Conservation (phyloP, 2,113 vertebrate genomes). For the Cyphotilapia sp. region DNA sequence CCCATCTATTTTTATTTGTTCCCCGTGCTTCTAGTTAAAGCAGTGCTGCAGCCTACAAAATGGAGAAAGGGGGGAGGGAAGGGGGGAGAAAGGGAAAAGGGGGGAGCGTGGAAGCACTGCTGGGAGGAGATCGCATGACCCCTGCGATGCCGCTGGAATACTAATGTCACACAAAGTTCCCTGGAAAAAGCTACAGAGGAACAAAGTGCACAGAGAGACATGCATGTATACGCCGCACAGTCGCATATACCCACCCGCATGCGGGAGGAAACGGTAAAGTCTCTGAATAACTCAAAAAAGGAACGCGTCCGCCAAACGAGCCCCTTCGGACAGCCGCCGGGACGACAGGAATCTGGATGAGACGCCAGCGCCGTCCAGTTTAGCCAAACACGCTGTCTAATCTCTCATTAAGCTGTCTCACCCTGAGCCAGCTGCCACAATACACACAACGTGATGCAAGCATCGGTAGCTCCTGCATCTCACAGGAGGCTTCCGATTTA, state of each 20-base stretch:
- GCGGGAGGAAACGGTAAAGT: not conserved
- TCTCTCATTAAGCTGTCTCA: not conserved
- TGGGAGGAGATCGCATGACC: conserved; percentile 52
- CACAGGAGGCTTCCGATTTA: not conserved
- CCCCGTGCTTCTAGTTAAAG: conserved; percentile 54
- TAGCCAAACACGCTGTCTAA: not conserved
- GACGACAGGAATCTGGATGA: conserved; percentile 3
- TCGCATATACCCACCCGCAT: no score
- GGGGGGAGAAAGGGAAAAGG: not conserved
- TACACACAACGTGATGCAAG: not conserved
- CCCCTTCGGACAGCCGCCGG: not conserved
- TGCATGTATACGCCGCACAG: not conserved
- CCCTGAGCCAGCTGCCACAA: not conserved
- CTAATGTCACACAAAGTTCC: conserved; percentile 50
- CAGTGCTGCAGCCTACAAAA: conserved; percentile 48
- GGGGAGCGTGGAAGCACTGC: not conserved
- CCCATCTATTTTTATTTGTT: conserved; percentile 67
- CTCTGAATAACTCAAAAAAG: not conserved
- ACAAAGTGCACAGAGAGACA: conserved; percentile 20
- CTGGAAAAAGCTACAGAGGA: conserved; percentile 20
- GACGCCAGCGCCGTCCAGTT: not conserved
- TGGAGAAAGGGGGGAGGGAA: conserved; percentile 9
- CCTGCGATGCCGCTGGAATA: conserved; percentile 40
- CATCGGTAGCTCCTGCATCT: not conserved
- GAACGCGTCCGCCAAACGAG: not conserved